Evolutionary conservation across 2,797 vertebrate species (phyloP).

Genomic region (Girardinus metallicus): DNA sequence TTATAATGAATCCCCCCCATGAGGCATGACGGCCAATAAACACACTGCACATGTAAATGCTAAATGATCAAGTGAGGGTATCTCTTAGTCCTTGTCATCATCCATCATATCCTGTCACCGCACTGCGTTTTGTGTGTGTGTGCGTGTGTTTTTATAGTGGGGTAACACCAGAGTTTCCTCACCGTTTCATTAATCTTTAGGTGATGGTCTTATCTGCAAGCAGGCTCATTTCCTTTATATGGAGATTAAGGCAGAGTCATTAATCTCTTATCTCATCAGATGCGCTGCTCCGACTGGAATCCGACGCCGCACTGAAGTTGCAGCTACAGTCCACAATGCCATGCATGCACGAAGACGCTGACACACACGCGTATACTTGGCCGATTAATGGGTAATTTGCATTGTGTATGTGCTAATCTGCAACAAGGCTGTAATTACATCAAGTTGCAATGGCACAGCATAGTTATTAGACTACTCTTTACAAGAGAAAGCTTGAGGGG

Average conservation of each 20-base stretch:
- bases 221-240: conserved; percentile 53
- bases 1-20: conserved; percentile 57
- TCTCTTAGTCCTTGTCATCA: conserved; percentile 32
- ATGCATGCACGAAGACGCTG: neutral
- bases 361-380: conserved; percentile 6
- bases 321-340: conserved; percentile 13
- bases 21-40: conserved; percentile 51
- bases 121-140: conserved; percentile 17
- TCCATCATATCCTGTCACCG: conserved; percentile 41
- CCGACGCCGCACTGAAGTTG: conserved; percentile 15
- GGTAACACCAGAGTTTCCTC: conserved; percentile 23
- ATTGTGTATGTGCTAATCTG: conserved; percentile 53
- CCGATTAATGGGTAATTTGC: conserved; percentile 50
- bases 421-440: conserved; percentile 57
- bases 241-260: conserved; percentile 65
- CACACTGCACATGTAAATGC: conserved; percentile 54
- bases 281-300: conserved; percentile 43
- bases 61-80: conserved; percentile 48
- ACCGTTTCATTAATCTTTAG: conserved; percentile 40
- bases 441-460: conserved; percentile 44
- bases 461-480: conserved; percentile 46
- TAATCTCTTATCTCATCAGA: conserved; percentile 73
- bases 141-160: conserved; percentile 17
- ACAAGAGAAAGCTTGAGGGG: conserved; percentile 38
- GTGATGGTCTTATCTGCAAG: conserved; percentile 61